Base-by-base conservation (phyloP, 2,797 vertebrate species). In the Chromobotia macracanthus region DNA sequence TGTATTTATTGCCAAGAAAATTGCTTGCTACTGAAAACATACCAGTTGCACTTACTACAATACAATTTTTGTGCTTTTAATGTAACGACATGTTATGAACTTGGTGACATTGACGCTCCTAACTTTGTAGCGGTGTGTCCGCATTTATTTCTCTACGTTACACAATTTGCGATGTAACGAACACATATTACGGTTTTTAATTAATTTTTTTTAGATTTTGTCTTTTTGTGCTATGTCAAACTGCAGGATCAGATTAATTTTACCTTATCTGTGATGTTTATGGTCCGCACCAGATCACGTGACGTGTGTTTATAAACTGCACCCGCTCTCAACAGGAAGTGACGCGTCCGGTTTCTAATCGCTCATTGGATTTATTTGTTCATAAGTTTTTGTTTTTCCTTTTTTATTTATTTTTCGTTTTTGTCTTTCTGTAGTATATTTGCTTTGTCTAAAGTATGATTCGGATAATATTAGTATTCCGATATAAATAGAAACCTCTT, bases 271-370 rank as follows among this genome's bases (percentile, higher is more conserved):
- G 66, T 58, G 8, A 3, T 38, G 15, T 51, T 71, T 63, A 28
- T 10, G 3, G 25, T 53, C 25, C 0, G 11, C 21, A 28, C 15
- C 38, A 19, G 55, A 25, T 41, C 51, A 50, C 25, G 23, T 61
- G 55, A 69, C 44, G 19, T 51, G 10, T 51, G 28, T 31, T 16
- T 63, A 66, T 61, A 70, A 61, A 77, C 55, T 61, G 51, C n/a
- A 44, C 73, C 63, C 56, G 75, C 55, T 44, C 48, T 9, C 10
- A 70, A 78, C 67, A 13, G 76, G 76, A 78, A 78, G 76, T 78
- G 76, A 51, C 76, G 58, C 12, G 11, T 41, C 1, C 38, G 9
- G 38, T 41, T 41, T 41, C 38, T 41, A 8, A 41, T 41, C 38
- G 38, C 38, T 41, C 38, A 8, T 41, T 8, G 38, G 38, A 41